Base-by-base conservation (phyloP, 2,113 vertebrate genomes). In the Esox niger region DNA sequence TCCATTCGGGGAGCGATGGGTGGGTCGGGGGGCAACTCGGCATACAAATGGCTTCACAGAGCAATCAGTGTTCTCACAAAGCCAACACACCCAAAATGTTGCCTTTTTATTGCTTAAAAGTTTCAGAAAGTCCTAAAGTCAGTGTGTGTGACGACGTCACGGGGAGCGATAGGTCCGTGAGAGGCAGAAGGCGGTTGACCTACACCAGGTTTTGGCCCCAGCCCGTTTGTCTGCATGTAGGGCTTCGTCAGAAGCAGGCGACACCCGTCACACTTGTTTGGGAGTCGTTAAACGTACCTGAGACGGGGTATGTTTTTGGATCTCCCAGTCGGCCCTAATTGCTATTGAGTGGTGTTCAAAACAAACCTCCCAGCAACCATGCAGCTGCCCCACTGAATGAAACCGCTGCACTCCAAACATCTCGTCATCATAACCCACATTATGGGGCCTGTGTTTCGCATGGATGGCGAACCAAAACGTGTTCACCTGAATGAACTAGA, bases 271-370 rank as follows among this genome's bases (percentile, higher is more conserved):
- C 35, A 54, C 80, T 86, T 73, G 70, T 82, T 87, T 87, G 78
- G 56, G 56, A 78, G 75, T 82, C 74, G 58, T 89, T 84, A 90
- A 84, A 82, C 75, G 35, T 85, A 90, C 88, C 88, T 90, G 85
- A 84, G 79, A 78, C 65, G 6, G 69, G 79, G 77, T 75, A 29
- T 54, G 66, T 73, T 85, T 82, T 76, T 82, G 75, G 76, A 80
- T 81, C 76, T 84, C 57, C 66, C 70, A 63, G 35, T 43, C 46
- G 46, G 47, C 65, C 35, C 66, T 84, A 85, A 89, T 83, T 88
- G 79, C 74, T 82, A 70, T 69, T 86, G 78, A 81, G 62, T 71
- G 62, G 58, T 54, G 52, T 79, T 84, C 76, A 86, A 79, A 83
- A 77, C 58, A 82, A 80, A 78, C 66, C 74, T 84, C 66, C 75